phyloP scores from a whole-genome alignment of 2,113 vertebrate genomes.

The Lagenorhynchus albirostris region DNA sequence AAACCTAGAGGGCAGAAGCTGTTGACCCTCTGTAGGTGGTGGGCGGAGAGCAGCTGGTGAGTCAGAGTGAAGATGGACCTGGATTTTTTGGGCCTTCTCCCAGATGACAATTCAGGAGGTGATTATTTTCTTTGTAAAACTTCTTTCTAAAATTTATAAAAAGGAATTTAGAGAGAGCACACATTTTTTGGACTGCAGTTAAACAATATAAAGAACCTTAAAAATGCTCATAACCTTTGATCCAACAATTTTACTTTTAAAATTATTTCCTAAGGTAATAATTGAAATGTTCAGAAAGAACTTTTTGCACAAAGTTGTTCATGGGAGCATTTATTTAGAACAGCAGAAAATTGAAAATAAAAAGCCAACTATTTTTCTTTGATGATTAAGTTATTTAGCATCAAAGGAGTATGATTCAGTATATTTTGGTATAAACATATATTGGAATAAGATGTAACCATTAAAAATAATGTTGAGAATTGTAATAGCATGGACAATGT shows the following conservation, averaged over 20 bases:
- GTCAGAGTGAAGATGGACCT: neutral
- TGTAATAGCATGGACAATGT: neutral
- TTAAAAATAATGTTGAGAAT: neutral
- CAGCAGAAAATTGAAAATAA: neutral
- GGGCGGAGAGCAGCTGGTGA: neutral
- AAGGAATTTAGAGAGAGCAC: neutral
- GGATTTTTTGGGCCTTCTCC: neutral
- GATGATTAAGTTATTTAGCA: neutral
- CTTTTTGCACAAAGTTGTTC: neutral
- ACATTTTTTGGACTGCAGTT: neutral
- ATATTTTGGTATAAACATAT: neutral
- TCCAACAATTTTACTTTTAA: neutral
- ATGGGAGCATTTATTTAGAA: neutral
- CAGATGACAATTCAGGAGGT: neutral
- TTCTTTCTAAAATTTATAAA: neutral
- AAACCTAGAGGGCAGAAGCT: neutral
- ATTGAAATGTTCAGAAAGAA: neutral
- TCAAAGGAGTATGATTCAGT: neutral
- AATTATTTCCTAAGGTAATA: constrained; percentile 51
- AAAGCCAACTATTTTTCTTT: neutral
- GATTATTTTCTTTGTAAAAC: neutral
- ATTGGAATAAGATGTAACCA: neutral
- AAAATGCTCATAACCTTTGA: neutral
- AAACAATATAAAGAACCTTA: constrained; percentile 12
- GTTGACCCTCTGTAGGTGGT: neutral